Percentiles rank a stretch among this genome's conserved stretches.
Evolutionary conservation across 2,113 vertebrate species (phyloP).

Genomic region (Aptenodytes patagonicus): DNA sequence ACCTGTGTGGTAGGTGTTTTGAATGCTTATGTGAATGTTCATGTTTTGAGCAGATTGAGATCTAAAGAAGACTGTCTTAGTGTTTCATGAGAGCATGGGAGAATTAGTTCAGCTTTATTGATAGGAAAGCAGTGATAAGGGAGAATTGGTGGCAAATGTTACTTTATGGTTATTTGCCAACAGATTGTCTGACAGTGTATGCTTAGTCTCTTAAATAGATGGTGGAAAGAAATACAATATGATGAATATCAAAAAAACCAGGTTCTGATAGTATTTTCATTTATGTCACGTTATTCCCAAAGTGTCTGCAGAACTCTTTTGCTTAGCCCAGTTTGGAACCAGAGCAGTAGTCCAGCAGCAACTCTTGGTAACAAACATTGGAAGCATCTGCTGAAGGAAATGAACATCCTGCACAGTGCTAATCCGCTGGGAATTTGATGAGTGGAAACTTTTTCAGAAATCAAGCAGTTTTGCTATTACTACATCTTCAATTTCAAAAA

Average conservation of each 20-base stretch:
- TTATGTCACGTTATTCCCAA: neutral
- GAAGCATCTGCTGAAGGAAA: constrained; percentile 41
- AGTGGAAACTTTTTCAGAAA: neutral
- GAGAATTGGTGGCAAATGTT: neutral
- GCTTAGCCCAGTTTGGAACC: neutral
- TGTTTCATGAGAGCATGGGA: neutral
- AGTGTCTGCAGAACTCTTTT: neutral
- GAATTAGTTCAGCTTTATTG: neutral
- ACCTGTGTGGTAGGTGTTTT: neutral
- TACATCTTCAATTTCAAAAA: neutral
- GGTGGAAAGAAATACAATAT: neutral
- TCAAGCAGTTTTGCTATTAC: neutral
- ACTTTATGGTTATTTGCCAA: neutral
- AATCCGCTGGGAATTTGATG: constrained; percentile 20
- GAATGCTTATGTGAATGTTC: neutral
- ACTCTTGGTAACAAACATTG: neutral
- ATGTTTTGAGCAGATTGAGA: neutral
- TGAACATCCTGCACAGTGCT: neutral
- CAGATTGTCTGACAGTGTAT: neutral
- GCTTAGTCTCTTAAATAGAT: neutral
- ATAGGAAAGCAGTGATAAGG: neutral
- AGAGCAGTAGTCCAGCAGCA: neutral
- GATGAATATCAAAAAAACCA: neutral
- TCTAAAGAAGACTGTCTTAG: neutral
- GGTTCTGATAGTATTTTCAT: neutral